Conservation (phyloP, 2,797 vertebrate genomes). For the Caiman crocodilus region DNA sequence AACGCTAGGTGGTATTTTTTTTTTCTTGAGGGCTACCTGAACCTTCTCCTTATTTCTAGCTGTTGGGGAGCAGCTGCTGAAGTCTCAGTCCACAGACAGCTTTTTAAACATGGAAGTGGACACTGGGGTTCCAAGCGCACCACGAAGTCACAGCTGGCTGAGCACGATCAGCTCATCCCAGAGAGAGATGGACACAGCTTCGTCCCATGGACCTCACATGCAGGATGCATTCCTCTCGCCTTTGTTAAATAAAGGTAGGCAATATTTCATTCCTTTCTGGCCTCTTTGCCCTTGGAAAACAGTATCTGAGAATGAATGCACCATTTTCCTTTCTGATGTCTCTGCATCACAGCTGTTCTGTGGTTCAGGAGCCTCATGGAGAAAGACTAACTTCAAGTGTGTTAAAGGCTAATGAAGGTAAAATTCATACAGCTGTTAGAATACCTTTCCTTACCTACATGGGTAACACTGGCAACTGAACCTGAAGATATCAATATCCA, state of each 20-base stretch:
- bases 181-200: slow-evolving; percentile 89
- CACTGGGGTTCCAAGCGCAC: slow-evolving; percentile 77
- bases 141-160: slow-evolving; percentile 90
- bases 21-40: neutral
- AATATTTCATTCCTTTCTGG: neutral
- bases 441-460: neutral
- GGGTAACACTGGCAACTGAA: neutral
- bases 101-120: slow-evolving; percentile 92
- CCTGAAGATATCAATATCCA: neutral
- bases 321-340: neutral
- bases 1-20: neutral
- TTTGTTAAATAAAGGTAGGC: slow-evolving; percentile 93
- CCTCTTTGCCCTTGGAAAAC: neutral
- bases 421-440: neutral
- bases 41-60: slow-evolving; percentile 71
- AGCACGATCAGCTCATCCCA: slow-evolving; percentile 82
- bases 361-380: neutral
- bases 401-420: neutral
- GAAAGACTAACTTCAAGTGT: too few species aligned
- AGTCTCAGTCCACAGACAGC: slow-evolving; percentile 93
- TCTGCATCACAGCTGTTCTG: neutral
- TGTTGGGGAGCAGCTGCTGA: slow-evolving; percentile 89
- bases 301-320: neutral
- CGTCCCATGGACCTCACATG: slow-evolving; percentile 90
- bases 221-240: slow-evolving; percentile 96